Percentiles rank a stretch among this genome's conserved stretches.
phyloP scores from a whole-genome alignment of 1,140 invertebrate species.

The Mercenaria mercenaria region DNA sequence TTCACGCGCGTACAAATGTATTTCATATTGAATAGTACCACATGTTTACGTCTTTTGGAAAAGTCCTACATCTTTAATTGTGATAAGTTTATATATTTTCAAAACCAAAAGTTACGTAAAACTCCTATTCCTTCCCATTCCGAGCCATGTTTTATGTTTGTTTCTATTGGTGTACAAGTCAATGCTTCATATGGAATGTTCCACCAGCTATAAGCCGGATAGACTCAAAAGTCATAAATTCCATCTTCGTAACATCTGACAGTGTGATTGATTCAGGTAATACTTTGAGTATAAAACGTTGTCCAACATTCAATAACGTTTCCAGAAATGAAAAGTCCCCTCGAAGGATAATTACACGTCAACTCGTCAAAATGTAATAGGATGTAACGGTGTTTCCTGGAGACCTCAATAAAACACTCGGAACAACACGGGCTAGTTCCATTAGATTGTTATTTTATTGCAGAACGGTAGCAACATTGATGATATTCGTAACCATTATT shows the following conservation, averaged over 20 bases:
- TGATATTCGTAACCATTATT: too few relatives aligned
- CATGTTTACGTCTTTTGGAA: too few relatives aligned
- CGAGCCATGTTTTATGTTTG: background rate
- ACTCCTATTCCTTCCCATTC: background rate
- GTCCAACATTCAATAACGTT: background rate
- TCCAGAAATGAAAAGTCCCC: background rate
- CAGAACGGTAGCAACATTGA: too few relatives aligned
- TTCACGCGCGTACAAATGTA: too few relatives aligned
- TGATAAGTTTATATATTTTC: background rate
- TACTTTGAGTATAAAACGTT: background rate
- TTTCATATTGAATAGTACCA: too few relatives aligned
- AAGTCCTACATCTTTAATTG: too few relatives aligned
- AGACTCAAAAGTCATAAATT: background rate
- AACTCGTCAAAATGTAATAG: slow-evolving; percentile 4
- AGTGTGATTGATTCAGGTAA: background rate
- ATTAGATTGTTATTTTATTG: background rate
- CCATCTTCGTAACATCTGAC: background rate
- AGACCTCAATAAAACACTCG: background rate
- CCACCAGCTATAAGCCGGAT: background rate
- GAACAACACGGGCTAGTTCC: background rate
- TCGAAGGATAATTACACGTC: background rate
- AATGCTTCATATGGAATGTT: background rate
- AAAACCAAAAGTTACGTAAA: background rate
- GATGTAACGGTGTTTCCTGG: background rate
- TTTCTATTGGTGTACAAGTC: background rate